These are phyloP conservation scores for Ochotona princeps DNA, from an alignment of 2,113 vertebrate genomes.

Conservation along the genomic window DNA sequence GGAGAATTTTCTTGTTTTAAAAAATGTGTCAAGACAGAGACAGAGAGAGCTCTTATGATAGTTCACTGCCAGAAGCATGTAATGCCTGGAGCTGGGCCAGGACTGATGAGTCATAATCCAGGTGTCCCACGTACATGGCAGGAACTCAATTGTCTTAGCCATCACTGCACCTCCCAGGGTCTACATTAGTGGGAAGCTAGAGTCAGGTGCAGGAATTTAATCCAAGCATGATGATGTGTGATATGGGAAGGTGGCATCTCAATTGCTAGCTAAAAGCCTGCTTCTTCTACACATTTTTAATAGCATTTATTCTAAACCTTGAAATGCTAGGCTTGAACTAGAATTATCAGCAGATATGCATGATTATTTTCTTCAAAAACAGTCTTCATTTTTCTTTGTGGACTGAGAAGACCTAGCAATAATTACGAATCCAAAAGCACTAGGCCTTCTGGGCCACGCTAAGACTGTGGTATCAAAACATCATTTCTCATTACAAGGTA, in stretches of 20 bases:
- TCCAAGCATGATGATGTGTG: too few relatives aligned
- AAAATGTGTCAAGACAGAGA: too few relatives aligned
- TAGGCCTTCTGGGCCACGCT: background rate
- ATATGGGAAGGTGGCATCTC: too few relatives aligned
- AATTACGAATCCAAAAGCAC: background rate
- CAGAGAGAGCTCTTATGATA: too few relatives aligned
- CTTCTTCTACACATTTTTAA: slow-evolving; percentile 3
- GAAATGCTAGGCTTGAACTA: slow-evolving; percentile 11
- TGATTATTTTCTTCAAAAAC: slow-evolving; percentile 33
- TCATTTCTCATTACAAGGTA: background rate
- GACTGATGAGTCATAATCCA: too few relatives aligned
- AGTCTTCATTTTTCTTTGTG: slow-evolving; percentile 10
- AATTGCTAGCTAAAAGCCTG: too few relatives aligned
- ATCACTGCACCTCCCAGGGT: too few relatives aligned
- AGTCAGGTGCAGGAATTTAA: too few relatives aligned
- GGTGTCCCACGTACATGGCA: background rate
- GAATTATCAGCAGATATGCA: background rate
- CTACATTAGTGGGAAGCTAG: too few relatives aligned
- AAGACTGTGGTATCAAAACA: slow-evolving; percentile 1
- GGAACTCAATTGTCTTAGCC: too few relatives aligned
- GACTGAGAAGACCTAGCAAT: slow-evolving; percentile 8
- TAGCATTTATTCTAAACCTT: slow-evolving; percentile 24
- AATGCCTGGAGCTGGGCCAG: too few relatives aligned
- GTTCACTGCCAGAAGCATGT: too few relatives aligned
- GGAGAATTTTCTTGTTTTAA: background rate